Evolutionary conservation across 2,888 invertebrate species (phyloP), one percentile per base, ranked within the genome.

Genomic region (Ornithoptera priamus): DNA sequence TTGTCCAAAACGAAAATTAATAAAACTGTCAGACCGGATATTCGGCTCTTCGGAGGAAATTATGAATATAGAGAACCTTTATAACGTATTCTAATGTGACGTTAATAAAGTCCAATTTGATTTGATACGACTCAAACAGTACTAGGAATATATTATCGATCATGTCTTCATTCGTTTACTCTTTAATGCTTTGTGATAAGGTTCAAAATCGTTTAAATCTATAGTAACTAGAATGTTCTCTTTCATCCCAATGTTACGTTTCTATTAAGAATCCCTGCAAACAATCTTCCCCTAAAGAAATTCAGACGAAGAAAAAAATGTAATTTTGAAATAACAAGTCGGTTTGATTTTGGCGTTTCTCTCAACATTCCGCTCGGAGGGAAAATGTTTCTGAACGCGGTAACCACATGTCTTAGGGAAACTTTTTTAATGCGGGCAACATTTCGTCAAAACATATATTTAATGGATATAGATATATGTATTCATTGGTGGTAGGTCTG

Each of bases 261-360:
- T 87, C 84, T 84, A 86, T 88, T 87, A 88, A 80, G 81, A 77
- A 80, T 78, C 80, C 80, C 78, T 72, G 79, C 81, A 85, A 86
- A 87, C 84, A 85, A 79, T 76, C 76, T 80, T 76, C 80, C 81
- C 82, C 80, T 78, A 78, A 81, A 80, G 80, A 81, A 80, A 83
- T 82, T 83, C 81, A 78, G 77, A 84, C 22, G 22, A 86, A 46
- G 12, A 46, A 46, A 87, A 64, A 63, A 85, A 86, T 81, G 82
- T 86, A 87, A 88, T 88, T 46, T 88, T 86, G 83, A 76, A 85
- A 88, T 83, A 88, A 87, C 87, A 88, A 85, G 78, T 79, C 76
- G 79, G 81, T 85, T 82, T 85, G 84, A 83, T 85, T 85, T 77
- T 68, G 75, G 64, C 72, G 77, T 76, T 67, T 75, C 77, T 79